These are phyloP conservation scores for Chondrosia reniformis DNA, from an alignment of 37 sponge, comb jelly and placozoan species.

Conservation along the genomic window DNA sequence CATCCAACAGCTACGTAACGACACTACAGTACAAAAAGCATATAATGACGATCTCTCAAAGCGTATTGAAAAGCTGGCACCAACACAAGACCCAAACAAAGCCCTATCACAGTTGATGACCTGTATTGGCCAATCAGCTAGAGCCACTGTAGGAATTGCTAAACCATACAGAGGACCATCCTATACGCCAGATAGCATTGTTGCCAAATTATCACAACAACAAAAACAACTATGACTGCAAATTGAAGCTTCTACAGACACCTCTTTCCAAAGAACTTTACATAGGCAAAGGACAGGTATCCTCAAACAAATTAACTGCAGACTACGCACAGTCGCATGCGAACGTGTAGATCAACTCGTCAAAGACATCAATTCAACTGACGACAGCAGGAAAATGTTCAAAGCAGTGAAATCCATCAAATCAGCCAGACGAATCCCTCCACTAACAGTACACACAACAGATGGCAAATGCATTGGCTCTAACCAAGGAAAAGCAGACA, in stretches of 20 bases:
- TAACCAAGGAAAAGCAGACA: conserved; percentile 12
- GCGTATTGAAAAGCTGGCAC: conserved; percentile 3
- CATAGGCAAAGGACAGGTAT: not conserved
- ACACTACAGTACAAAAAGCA: not conserved
- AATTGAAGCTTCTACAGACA: not conserved
- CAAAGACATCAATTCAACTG: conserved; percentile 11
- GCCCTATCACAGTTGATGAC: conserved; percentile 2
- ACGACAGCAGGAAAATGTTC: conserved; percentile 20
- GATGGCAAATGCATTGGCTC: conserved; percentile 4
- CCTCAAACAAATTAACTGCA: not conserved
- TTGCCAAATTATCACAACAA: not conserved
- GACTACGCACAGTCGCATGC: not conserved
- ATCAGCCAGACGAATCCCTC: not conserved
- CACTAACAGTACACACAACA: conserved; percentile 10
- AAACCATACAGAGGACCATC: not conserved
- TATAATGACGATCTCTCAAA: not conserved
- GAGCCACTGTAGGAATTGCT: not conserved
- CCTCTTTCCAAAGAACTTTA: not conserved
- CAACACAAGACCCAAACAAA: conserved; percentile 12
- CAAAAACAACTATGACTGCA: conserved; percentile 1
- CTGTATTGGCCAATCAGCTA: not conserved
- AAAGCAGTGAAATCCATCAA: conserved; percentile 11
- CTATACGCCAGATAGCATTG: conserved; percentile 1
- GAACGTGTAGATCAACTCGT: not conserved
- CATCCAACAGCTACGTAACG: not conserved